Conservation (phyloP, 2,113 vertebrate species). For the Grus americana region DNA sequence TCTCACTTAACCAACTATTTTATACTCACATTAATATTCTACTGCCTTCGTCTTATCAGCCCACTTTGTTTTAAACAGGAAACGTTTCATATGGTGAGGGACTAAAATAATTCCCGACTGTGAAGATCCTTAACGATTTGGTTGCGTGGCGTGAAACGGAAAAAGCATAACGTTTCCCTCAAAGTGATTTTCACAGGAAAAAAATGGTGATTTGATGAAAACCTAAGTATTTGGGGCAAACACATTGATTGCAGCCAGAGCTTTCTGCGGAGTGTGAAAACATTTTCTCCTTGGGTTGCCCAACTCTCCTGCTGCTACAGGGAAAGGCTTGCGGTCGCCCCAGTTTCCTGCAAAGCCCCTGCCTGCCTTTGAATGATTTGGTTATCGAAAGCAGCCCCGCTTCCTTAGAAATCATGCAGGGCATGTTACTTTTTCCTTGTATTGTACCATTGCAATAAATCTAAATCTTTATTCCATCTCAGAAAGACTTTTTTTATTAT, state of each 20-base stretch:
- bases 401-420: neutral
- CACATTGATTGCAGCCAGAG: neutral
- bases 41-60: neutral
- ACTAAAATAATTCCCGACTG: constrained; percentile 51
- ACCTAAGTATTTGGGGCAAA: constrained; percentile 1
- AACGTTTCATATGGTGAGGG: constrained; percentile 49
- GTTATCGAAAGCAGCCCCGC: neutral
- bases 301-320: neutral
- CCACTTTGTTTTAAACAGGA: constrained; percentile 55
- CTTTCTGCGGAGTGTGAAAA: neutral
- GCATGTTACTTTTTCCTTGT: neutral
- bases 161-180: constrained; percentile 22
- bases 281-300: neutral
- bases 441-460: neutral
- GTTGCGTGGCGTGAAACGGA: neutral
- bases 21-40: neutral
- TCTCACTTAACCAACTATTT: neutral
- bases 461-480: neutral
- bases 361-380: neutral
- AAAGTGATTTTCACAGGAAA: neutral
- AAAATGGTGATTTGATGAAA: neutral
- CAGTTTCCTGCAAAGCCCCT: neutral
- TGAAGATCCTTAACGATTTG: constrained; percentile 38
- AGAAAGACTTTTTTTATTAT: neutral
- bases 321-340: neutral